Conservation (phyloP, 2,888 invertebrate species). For the Eretmocerus hayati region DNA sequence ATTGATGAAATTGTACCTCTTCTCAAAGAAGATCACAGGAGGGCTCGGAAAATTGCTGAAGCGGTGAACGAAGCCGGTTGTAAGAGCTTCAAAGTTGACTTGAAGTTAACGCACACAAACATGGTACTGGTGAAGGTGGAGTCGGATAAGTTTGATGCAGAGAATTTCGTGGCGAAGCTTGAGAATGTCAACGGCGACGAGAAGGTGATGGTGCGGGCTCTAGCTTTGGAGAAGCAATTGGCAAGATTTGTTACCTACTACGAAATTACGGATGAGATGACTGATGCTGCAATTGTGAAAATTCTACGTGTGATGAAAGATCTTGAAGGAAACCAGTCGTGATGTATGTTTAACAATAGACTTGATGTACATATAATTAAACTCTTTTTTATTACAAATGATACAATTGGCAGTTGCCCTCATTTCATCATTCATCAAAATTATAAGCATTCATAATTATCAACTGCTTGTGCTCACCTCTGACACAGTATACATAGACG, state of each 20-base stretch:
- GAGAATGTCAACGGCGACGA: constrained; percentile 48
- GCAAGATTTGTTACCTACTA: constrained; percentile 66
- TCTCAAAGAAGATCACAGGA: constrained; percentile 68
- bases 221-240: constrained; percentile 54
- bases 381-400: too few relatives aligned
- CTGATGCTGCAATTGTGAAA: constrained; percentile 64
- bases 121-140: constrained; percentile 63
- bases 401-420: too few relatives aligned
- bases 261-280: constrained; percentile 62
- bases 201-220: constrained; percentile 53
- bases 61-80: constrained; percentile 58
- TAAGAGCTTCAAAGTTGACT: constrained; percentile 57
- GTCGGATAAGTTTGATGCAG: constrained; percentile 50
- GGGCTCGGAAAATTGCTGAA: constrained; percentile 60
- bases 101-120: constrained; percentile 62
- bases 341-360: too few relatives aligned
- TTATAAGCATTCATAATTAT: too few relatives aligned
- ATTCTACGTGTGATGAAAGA: constrained; percentile 58
- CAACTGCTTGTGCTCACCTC: too few relatives aligned
- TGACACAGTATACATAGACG: too few relatives aligned
- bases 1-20: constrained; percentile 70
- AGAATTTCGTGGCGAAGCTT: constrained; percentile 53
- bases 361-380: too few relatives aligned
- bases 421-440: too few relatives aligned
- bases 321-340: too few relatives aligned